Percentiles rank a stretch among this genome's conserved stretches.
These are phyloP conservation scores for Sapajus apella DNA, from an alignment of 2,113 vertebrate genomes.

Conservation along the genomic window DNA sequence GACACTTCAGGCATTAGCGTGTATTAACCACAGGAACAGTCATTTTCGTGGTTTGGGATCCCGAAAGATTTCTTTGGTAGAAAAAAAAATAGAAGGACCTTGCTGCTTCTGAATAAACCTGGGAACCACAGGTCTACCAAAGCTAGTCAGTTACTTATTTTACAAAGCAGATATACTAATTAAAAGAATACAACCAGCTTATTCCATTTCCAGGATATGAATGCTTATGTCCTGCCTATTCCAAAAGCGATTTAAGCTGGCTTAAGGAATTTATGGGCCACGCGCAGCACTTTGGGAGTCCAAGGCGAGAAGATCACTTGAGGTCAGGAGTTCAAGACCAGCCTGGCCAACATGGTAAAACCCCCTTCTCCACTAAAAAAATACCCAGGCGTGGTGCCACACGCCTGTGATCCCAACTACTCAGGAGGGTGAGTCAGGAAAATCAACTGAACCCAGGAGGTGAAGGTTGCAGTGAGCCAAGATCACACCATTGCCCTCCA, in stretches of 20 bases:
- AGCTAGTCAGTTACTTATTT: not conserved
- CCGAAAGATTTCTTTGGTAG: not conserved
- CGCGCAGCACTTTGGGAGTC: rapidly evolving
- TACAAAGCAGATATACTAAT: not conserved
- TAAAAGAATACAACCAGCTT: not conserved
- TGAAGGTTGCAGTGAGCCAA: no score
- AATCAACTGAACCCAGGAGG: no score
- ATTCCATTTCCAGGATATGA: not conserved
- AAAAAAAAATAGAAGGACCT: not conserved
- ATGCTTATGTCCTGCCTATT: not conserved
- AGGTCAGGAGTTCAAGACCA: no score
- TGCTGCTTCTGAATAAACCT: conserved; percentile 24
- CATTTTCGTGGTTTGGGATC: not conserved
- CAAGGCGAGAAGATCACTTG: no score
- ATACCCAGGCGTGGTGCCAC: no score
- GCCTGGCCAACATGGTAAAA: no score
- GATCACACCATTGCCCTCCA: no score
- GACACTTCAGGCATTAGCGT: not conserved
- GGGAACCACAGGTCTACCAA: not conserved
- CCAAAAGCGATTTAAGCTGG: not conserved
- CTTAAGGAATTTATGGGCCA: not conserved
- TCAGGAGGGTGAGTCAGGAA: no score
- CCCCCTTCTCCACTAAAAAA: no score
- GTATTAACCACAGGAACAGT: not conserved
- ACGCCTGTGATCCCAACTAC: no score